Base-by-base conservation (phyloP, 2,888 invertebrate genomes). In the Neria commutata region DNA sequence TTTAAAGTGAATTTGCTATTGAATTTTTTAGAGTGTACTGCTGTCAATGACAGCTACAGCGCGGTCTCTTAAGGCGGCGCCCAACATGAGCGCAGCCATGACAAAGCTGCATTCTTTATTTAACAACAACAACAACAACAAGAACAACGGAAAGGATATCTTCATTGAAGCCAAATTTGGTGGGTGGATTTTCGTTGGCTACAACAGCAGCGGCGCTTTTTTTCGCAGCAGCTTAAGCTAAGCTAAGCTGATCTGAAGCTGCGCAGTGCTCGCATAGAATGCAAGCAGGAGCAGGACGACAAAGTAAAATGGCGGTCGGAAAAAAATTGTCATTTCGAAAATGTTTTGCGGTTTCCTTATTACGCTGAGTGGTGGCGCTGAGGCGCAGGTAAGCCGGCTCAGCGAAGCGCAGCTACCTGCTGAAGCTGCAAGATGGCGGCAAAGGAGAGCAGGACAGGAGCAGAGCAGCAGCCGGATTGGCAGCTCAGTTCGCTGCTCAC, bases 311-410 rank as follows among this genome's bases (percentile, higher is more conserved):
- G 47, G 47, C n/a, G 24, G 24, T 4, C 14, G 21, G 14, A 33
- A 48, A 16, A 23, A 26, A 25, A 48, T 11, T 16, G 29, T 69
- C 65, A 68, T 71, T 71, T 37, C 21, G 42, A 42, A 3, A 17
- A 42, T 42, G 17, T 42, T 42, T 19, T 37, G 42, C 42, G 42
- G 21, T 42, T 19, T 42, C 48, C 25, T 48, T 48, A 67, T 71
- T 69, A 71, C 70, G 61, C 66, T 72, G 70, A 68, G 72, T 72
- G 66, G 69, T 68, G 65, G 67, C 68, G 65, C 61, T 60, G 21
- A 49, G 50, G 21, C 5, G 42, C 42, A 19, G 19, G 19, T 5
- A 17, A 19, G 42, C 21, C 29, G 6, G 6, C 6, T 29, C 11
- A 6, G 29, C 6, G 11, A 29, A 29, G 29, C 29, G 29, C 29